Evolutionary conservation across 2,113 vertebrate genomes (phyloP), one percentile per base, ranked within the genome.

Genomic region (Mirounga angustirostris): DNA sequence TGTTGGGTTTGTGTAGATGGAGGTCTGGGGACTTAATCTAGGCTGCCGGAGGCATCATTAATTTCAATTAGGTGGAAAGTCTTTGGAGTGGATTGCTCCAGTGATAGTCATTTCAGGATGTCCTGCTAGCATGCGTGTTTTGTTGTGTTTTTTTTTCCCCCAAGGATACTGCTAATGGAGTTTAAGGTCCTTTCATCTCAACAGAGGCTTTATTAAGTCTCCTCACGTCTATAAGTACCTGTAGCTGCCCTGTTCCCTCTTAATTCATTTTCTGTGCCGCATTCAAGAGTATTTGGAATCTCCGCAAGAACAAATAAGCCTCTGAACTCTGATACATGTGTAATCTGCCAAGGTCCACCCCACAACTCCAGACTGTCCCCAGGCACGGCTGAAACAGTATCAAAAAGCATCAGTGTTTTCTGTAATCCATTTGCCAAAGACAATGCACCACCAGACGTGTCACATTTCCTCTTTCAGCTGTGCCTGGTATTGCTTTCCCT

Each of bases 341-440:
- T 79, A 26, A 82, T 95, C 92, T 84, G 88, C 97, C 97, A 96
- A 97, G 92, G 80, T 92, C 93, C 80, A 94, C 89, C 78, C 93
- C 30, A 19, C 92, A 78, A 84, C 83, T 98, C 95, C 79, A 89
- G 96, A 84, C 80, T 6, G 4, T 89, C 79, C 92, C 96, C 94
- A 63, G 85, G 59, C 43, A 50, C 18, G 3, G 54, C 93, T 95
- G 67, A 84, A 97, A 88, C 54, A 54, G 50, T 79, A 71, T 65
- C 52, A 95, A 69, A 85, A 85, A 74, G 63, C 82, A 81, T 36
- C 67, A 56, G 40, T 56, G 26, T 96, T 97, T 96, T 89, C 96
- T 97, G 93, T 96, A 96, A 97, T 95, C 96, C 94, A 93, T 96
- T 97, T 97, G 94, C 94, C 85, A 91, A 92, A 96, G 97, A 97